Evolutionary conservation across 2,797 vertebrate species (phyloP).

Genomic region (Channa striata): DNA sequence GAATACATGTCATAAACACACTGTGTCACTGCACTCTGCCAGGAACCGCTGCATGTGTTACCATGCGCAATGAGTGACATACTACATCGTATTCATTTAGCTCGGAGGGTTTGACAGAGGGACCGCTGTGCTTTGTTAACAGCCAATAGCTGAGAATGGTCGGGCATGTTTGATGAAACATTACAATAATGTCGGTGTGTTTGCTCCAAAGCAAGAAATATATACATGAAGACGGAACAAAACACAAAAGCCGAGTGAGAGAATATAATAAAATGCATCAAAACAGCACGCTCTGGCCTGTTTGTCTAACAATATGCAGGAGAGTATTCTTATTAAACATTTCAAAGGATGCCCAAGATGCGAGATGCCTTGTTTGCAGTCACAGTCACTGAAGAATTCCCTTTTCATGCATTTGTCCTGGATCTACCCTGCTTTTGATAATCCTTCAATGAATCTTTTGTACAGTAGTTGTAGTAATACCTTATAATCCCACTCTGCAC

Average conservation of each 20-base stretch:
- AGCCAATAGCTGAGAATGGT: conserved; percentile 23
- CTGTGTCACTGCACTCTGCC: conserved; percentile 31
- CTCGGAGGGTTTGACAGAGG: conserved; percentile 31
- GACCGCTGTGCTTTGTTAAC: conserved; percentile 29
- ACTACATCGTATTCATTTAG: conserved; percentile 50
- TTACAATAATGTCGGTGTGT: conserved; percentile 19
- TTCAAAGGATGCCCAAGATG: conserved; percentile 35
- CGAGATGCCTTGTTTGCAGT: conserved; percentile 40
- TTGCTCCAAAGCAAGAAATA: conserved; percentile 22
- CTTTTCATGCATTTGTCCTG: conserved; percentile 35
- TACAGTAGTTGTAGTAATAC: conserved; percentile 51
- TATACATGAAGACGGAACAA: conserved; percentile 32
- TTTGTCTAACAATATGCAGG: conserved; percentile 30
- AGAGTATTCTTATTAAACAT: conserved; percentile 38
- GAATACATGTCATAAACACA: conserved; percentile 56
- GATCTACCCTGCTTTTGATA: conserved; percentile 50
- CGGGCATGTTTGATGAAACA: conserved; percentile 25
- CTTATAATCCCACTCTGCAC: conserved; percentile 51
- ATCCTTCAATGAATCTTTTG: conserved; percentile 56
- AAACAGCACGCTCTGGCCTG: conserved; percentile 20
- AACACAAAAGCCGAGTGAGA: conserved; percentile 23
- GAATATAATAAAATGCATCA: neutral
- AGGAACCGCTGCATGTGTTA: conserved; percentile 37
- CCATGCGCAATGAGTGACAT: conserved; percentile 58
- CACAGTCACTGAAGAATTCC: conserved; percentile 52